Evolutionary conservation across 2,797 vertebrate species (phyloP).

Genomic region (Meriones psammophilus): DNA sequence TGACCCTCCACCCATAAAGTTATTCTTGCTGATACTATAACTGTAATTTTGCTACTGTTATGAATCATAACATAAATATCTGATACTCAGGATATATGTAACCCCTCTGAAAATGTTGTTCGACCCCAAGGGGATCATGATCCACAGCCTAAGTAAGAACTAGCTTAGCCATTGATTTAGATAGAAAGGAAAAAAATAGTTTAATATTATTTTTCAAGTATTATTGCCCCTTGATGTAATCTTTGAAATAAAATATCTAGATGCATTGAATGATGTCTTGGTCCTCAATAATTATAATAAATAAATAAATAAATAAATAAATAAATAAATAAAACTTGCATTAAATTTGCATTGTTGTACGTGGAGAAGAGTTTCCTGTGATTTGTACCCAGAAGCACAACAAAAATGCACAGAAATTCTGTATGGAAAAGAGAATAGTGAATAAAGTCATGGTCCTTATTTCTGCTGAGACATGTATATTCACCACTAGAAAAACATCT

Average conservation of each 20-base stretch:
- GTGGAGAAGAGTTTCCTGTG: not conserved
- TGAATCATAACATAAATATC: not conserved
- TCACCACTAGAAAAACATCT: not conserved
- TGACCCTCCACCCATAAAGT: not conserved
- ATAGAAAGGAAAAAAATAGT: not conserved
- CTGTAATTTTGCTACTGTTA: not conserved
- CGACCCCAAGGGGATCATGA: not conserved
- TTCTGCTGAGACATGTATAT: not conserved
- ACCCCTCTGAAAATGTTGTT: not conserved
- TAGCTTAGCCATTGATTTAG: not conserved
- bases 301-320: not conserved
- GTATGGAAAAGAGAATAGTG: not conserved
- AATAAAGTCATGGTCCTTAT: not conserved
- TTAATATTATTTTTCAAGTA: constrained; percentile 47
- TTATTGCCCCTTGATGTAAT: not conserved
- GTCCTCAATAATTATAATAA: constrained; percentile 12
- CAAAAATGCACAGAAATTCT: constrained; percentile 26
- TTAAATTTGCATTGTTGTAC: constrained; percentile 4
- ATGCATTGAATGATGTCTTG: not conserved
- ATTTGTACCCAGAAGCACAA: not conserved
- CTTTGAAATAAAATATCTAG: constrained; percentile 48
- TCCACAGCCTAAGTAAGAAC: not conserved
- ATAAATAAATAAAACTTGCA: not conserved
- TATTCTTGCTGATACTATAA: not conserved
- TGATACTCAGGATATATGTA: not conserved